Evolutionary conservation across 2,888 invertebrate species (phyloP), one percentile per base, ranked within the genome.

Genomic region (Belgica antarctica): DNA sequence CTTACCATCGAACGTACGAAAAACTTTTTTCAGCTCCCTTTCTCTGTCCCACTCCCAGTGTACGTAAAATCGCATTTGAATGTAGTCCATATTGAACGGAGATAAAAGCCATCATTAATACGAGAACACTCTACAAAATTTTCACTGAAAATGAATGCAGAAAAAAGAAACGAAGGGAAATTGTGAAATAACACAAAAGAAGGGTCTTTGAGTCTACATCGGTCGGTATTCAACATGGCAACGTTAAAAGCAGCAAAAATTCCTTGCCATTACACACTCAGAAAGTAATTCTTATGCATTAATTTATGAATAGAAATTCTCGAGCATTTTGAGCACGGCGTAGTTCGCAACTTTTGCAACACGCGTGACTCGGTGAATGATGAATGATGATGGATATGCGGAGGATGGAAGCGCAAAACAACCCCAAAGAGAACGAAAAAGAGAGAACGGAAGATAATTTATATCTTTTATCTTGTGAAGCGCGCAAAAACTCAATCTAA

Each of bases 51-150:
- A 31, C n/a, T n/a, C n/a, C n/a, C n/a, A n/a, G 4, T 41, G 41
- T 41, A 41, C 15, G 22, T 17, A 19, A 52, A 52, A n/a, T n/a
- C 52, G 52, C 52, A 52, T 52, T 17, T 22, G 22, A 19, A 25
- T 47, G 22, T 47, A 36, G 27, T 66, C 28, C 47, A 66, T 66
- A 28, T 66, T 63, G 5, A 17, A 65, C 27, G n/a, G 27, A 68
- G 68, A 66, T 66, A 66, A 66, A 68, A 68, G 68, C 68, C 68
- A 34, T 68, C 68, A 68, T 68, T 68, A 68, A 68, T 68, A 46
- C 24, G 41, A 19, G 34, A 36, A 36, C 34, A 63, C 41, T 22
- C 22, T 22, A 22, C 41, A 15, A 63, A 41, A 10, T 3, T 41
- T 10, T 41, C 2, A n/a, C n/a, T 2, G 10, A n/a, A n/a, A n/a